These are phyloP conservation scores for Oconnorella tubifera DNA, from an alignment of 2,888 invertebrate genomes.

Conservation along the genomic window DNA sequence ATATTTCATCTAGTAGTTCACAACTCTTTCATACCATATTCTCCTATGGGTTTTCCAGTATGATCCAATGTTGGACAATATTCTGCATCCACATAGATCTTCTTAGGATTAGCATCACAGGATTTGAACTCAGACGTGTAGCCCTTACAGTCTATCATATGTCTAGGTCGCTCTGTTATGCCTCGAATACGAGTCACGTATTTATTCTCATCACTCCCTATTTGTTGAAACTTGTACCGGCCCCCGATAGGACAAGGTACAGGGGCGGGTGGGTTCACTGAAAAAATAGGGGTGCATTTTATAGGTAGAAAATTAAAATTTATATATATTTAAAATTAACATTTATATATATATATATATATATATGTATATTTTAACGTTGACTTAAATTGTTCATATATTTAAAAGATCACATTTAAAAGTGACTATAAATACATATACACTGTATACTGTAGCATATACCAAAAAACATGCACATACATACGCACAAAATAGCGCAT, in stretches of 20 bases:
- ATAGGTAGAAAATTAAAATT: neutral
- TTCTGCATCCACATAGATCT: slow-evolving; percentile 88
- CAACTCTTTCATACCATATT: slow-evolving; percentile 66
- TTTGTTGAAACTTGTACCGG: slow-evolving; percentile 87
- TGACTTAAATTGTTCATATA: too few species aligned
- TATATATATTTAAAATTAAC: neutral
- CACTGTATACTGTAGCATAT: too few species aligned
- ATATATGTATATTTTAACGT: slow-evolving; percentile 4
- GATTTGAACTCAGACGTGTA: slow-evolving; percentile 94
- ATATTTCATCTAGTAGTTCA: too few species aligned
- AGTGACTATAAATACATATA: too few species aligned
- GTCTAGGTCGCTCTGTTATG: slow-evolving; percentile 84
- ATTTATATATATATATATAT: slow-evolving; percentile 6
- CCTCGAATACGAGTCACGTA: slow-evolving; percentile 93
- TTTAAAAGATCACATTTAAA: too few species aligned
- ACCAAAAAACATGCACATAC: too few species aligned
- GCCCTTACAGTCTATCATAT: slow-evolving; percentile 81
- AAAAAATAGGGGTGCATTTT: slow-evolving; percentile 6
- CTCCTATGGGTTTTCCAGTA: slow-evolving; percentile 77
- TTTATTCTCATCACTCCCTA: slow-evolving; percentile 55
- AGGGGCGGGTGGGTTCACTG: slow-evolving; percentile 68
- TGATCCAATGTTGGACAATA: slow-evolving; percentile 96
- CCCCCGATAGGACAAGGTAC: slow-evolving; percentile 94
- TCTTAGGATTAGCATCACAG: slow-evolving; percentile 84
- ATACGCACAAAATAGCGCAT: too few species aligned